These are phyloP conservation scores for Rachycentron canadum DNA, from an alignment of 2,797 vertebrate genomes.

Conservation along the genomic window DNA sequence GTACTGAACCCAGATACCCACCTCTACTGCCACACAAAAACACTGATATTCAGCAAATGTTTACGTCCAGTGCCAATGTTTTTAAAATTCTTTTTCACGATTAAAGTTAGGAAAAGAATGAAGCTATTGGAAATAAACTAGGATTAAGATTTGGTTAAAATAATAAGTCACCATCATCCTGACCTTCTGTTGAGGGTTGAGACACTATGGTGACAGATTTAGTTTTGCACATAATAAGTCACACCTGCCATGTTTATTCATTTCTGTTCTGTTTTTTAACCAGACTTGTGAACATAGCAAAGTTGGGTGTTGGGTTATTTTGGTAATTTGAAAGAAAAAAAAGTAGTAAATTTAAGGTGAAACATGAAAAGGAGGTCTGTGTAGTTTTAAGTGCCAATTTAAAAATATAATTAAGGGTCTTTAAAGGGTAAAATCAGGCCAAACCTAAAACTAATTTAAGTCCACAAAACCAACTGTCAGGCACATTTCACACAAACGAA, in stretches of 20 bases:
- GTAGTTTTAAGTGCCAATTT: not conserved
- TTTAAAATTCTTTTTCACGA: not conserved
- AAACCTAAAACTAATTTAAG: not conserved
- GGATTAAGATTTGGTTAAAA: not conserved
- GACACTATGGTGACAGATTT: not conserved
- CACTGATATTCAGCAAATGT: not conserved
- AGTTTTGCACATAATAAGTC: not conserved
- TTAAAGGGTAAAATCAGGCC: slow-evolving; percentile 1
- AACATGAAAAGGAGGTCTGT: slow-evolving; percentile 7
- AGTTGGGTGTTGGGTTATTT: not conserved
- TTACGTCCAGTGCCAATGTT: not conserved
- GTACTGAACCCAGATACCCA: not conserved
- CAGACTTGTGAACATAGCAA: not conserved
- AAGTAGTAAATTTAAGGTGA: not conserved
- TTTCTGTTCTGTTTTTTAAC: not conserved
- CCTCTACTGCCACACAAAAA: not conserved
- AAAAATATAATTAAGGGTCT: slow-evolving; percentile 1
- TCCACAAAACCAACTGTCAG: not conserved
- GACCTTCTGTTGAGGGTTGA: not conserved
- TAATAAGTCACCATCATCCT: not conserved
- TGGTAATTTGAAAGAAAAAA: not conserved
- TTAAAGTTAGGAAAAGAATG: too few species aligned
- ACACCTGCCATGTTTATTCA: not conserved
- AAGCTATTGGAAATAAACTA: not conserved
- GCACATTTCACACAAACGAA: slow-evolving; percentile 13